A percentile compares a stretch with the other conserved stretches of the same genome.
Evolutionary conservation across 2,888 invertebrate species (phyloP).

Genomic region (Zhuqinia jingwanae): DNA sequence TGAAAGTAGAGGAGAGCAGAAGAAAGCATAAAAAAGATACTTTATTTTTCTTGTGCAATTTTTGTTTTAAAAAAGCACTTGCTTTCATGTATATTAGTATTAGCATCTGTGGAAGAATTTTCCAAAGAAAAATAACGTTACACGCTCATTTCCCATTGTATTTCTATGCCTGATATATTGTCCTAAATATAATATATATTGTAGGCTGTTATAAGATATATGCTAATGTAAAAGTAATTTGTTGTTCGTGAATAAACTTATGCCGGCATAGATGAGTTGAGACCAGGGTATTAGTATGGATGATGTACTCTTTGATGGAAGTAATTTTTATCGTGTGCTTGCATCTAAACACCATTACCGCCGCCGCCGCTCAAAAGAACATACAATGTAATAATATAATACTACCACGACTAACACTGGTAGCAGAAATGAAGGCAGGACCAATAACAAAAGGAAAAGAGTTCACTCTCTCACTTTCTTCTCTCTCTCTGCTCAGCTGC

Average conservation of each 20-base stretch:
- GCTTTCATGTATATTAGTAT: too few relatives aligned
- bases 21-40: background rate
- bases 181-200: background rate
- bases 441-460: constrained; percentile 27
- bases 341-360: constrained; percentile 20
- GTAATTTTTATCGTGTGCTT: constrained; percentile 23
- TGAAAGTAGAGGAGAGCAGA: background rate
- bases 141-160: background rate
- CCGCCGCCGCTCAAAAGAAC: background rate
- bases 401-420: too few relatives aligned
- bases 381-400: background rate
- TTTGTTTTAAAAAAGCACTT: constrained; percentile 12
- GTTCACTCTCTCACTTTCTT: constrained; percentile 14
- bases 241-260: constrained; percentile 58
- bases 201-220: background rate
- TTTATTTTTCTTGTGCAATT: constrained; percentile 1
- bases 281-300: too few relatives aligned
- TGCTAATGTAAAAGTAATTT: constrained; percentile 71
- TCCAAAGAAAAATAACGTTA: too few relatives aligned
- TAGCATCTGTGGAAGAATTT: background rate
- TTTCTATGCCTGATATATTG: background rate
- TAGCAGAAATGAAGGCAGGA: background rate
- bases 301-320: constrained; percentile 43
- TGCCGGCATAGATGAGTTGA: too few relatives aligned
- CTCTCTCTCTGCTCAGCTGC: constrained; percentile 46